Evolutionary conservation across 2,797 vertebrate genomes (phyloP), one percentile per base, ranked within the genome.

Genomic region (Varecia variegata): DNA sequence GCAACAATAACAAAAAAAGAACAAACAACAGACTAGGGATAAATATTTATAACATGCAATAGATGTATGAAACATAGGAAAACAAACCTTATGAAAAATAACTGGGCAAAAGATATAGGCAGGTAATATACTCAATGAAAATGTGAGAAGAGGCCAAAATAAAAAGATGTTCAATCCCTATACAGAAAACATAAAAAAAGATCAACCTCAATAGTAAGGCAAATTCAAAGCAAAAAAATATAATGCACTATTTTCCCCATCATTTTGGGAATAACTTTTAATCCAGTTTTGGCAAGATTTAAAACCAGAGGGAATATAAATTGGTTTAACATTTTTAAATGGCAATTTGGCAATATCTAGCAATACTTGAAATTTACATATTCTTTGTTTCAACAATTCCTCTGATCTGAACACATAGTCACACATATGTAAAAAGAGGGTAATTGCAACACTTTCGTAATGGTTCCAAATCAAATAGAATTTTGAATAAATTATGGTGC

Each of bases 341-440:
- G 76, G n/a, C 10, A 71, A 67, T 76, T 87, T 90, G 68, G 35
- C 30, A 52, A 65, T 83, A 90, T 87, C 45, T 83, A 87, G 45
- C 13, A 65, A 45, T 35, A 62, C 89, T 79, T 87, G 14, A 82
- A 95, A 96, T 94, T 92, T 94, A 30, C 35, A 67, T 60, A 43
- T 3, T 67, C 38, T 92, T 38, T 60, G 60, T 90, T 95, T 83
- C 23, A 88, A 7, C 45, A 91, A 1, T 77, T 93, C 52, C n/a
- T 35, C 30, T 87, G 35, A 89, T 67, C 23, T 77, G 86, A 82
- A 82, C 21, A 68, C 45, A 70, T 35, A n/a, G 11, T 60, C 30
- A 81, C 52, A 65, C 20, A 73, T 12, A 21, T 32, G 4, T 18
- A 60, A 85, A 90, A 50, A 65, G 38, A 76, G 35, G 12, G 4